Evolutionary conservation across 2,888 invertebrate genomes (phyloP), one percentile per base, ranked within the genome.

Genomic region (Drosophila lutescens): DNA sequence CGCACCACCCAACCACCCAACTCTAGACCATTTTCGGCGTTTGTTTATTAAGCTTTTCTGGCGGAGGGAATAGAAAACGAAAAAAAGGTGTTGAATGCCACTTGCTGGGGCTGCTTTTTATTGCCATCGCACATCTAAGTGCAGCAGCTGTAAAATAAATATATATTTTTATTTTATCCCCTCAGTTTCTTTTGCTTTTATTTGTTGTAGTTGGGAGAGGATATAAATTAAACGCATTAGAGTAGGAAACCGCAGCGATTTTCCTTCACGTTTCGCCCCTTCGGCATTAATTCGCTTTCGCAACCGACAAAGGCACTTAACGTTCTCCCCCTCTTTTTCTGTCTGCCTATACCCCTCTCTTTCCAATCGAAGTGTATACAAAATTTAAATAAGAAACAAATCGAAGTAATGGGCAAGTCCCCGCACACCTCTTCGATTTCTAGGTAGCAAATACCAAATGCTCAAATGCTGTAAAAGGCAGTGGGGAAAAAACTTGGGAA

Each of bases 301-400:
- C 84, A 80, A 77, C 85, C 81, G 80, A 61, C 81, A 82, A 86
- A 85, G 86, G 86, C 83, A 83, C 83, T 83, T 83, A 88, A 86
- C 76, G 83, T 81, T 13, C 58, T 30, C 32, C 20, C 20, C 8
- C 10, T 50, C 50, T 34, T 23, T 12, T 12, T 26, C 40, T 38
- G 15, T n/a, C 10, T 4, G 41, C n/a, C 40, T 44, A 41, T 50
- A 5, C 30, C 62, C 55, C 66, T 43, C 47, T 43, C 36, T 73
- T 67, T 76, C 68, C 65, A 73, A 76, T 69, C 59, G 66, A 60
- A 82, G 76, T 80, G 74, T 73, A 86, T 73, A 83, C 76, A 73
- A 84, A 88, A 84, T 88, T 88, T 88, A 84, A 84, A 85, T 85
- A 88, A 88, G 84, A 86, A 86, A 86, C 84, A 85, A 88, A 88